Conservation (phyloP, 2,113 vertebrate species). For the Dipodomys merriami region DNA sequence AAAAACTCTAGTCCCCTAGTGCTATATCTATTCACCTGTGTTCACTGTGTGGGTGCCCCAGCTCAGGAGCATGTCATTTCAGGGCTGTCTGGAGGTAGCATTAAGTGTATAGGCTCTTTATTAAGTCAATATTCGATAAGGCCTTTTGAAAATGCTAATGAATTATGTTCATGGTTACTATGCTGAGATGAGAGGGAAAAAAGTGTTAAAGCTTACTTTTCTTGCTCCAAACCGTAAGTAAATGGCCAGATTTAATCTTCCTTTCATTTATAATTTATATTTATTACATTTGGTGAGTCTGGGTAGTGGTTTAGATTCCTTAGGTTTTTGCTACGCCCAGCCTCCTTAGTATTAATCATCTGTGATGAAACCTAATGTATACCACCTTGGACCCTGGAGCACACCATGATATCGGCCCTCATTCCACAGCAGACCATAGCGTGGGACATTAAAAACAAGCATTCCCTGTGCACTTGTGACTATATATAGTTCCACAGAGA, state of each 20-base stretch:
- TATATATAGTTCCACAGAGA: conserved; percentile 13
- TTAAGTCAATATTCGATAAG: conserved; percentile 57
- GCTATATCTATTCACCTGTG: not conserved
- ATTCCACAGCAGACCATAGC: conserved; percentile 13
- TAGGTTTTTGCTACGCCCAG: conserved; percentile 47
- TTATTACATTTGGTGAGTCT: conserved; percentile 64
- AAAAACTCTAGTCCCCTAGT: not conserved
- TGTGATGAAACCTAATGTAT: conserved; percentile 54
- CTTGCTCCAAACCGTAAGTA: conserved; percentile 70
- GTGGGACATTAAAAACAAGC: not conserved
- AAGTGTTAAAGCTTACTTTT: conserved; percentile 5
- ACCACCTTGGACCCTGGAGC: conserved; percentile 10
- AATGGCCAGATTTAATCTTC: conserved; percentile 64
- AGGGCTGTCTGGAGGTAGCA: conserved; percentile 29
- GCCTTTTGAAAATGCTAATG: conserved; percentile 57
- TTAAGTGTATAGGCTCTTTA: conserved; percentile 46
- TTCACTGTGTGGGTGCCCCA: not conserved
- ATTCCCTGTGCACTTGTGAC: conserved; percentile 8
- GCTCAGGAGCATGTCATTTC: conserved; percentile 15
- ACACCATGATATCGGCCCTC: not conserved
- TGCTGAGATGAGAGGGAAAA: conserved; percentile 36
- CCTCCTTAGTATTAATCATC: conserved; percentile 59
- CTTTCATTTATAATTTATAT: conserved; percentile 64
- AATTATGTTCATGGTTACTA: not conserved
- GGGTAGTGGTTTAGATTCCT: conserved; percentile 66